Conservation (phyloP, 1,140 invertebrate genomes). For the Atta texana region DNA sequence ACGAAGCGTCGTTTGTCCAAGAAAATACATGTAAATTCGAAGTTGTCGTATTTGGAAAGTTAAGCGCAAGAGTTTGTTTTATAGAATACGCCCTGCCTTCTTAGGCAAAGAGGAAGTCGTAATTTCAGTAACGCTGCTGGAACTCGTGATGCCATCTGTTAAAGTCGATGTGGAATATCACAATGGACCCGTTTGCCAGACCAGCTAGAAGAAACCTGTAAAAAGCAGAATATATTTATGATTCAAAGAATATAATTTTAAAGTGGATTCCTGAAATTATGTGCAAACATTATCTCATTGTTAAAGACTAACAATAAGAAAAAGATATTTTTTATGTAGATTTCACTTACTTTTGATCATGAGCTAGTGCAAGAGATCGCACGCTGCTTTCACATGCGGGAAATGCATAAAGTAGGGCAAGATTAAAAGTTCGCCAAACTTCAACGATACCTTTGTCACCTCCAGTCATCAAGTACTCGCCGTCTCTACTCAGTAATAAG, state of each 20-base stretch:
- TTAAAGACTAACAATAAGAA: background rate
- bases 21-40: conserved; percentile 30
- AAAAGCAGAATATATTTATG: conserved; percentile 75
- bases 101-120: conserved; percentile 75
- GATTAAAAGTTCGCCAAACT: conserved; percentile 98
- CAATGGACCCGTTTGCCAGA: conserved; percentile 97
- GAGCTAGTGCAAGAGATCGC: conserved; percentile 96
- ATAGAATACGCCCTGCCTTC: conserved; percentile 18
- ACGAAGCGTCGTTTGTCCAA: conserved; percentile 5
- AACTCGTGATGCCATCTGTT: conserved; percentile 99
- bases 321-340: background rate
- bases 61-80: conserved; percentile 21
- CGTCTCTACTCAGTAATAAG: conserved; percentile 97
- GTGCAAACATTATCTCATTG: background rate
- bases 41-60: conserved; percentile 22
- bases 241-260: background rate
- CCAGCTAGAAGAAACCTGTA: conserved; percentile 98
- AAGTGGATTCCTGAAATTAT: background rate
- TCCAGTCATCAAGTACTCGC: conserved; percentile 98
- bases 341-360: conserved; percentile 96
- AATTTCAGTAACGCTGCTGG: conserved; percentile 94
- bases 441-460: conserved; percentile 98
- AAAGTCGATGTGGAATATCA: conserved; percentile 99
- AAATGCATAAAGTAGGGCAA: conserved; percentile 98
- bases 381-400: conserved; percentile 98